Evolutionary conservation across 2,113 vertebrate genomes (phyloP), one percentile per base, ranked within the genome.

Genomic region (Xiphophorus hellerii): DNA sequence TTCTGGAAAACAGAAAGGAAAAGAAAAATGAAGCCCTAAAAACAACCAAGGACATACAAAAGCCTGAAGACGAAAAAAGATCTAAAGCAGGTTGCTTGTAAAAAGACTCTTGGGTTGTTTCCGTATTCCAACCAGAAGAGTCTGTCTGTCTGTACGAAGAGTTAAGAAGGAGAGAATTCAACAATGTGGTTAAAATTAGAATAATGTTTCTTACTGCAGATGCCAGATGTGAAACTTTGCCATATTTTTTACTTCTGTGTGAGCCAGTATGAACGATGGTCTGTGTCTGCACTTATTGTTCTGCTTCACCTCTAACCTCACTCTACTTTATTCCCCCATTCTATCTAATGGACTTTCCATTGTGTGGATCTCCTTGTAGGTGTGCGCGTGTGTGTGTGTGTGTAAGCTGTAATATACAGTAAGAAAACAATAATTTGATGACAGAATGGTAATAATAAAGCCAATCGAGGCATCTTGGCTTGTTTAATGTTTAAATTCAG

Each of bases 221-320:
- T 7, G 30, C 35, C 60, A 64, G 39, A 70, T 61, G 66, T 73
- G 61, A 62, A 73, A 9, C 27, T 1, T 22, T 65, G 74, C 70
- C 71, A 83, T 89, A 83, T 80, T 87, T 78, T 64, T 28, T 28
- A 58, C 67, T 51, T 76, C 35, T 61, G 29, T 76, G 66, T 73
- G 66, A 61, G 70, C 22, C n/a, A 30, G 29, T 10, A 48, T 61
- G 66, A 31, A 71, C 69, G 54, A 67, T 78, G 73, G 31, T 77
- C 84, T 73, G 65, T 74, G 44, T 66, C 85, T 71, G 28, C 77
- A 69, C 71, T 72, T 82, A 87, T 85, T 91, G 86, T 78, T 86
- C 69, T 78, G 8, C 37, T 70, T 80, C 80, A 80, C 86, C 81
- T 87, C 80, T 88, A 79, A 89, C 82, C 87, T 74, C 73, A 51